phyloP scores from a whole-genome alignment of 2,888 invertebrate species.

The Ophioninae sp. region DNA sequence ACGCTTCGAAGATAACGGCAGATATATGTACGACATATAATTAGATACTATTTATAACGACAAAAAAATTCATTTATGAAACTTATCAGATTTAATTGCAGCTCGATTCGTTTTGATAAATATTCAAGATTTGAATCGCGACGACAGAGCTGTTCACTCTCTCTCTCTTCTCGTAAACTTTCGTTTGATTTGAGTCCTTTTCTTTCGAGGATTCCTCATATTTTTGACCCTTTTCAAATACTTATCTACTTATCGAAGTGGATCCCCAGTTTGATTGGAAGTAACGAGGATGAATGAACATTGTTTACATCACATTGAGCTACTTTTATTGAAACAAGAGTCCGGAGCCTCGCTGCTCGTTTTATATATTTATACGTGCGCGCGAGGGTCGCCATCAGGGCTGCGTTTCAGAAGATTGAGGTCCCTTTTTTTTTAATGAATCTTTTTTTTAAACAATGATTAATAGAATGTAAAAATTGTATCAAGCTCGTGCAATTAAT shows the following conservation, averaged over 20 bases:
- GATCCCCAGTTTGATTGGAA: conserved; percentile 5
- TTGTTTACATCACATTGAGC: conserved; percentile 60
- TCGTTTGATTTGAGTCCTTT: conserved; percentile 25
- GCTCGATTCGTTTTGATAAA: not conserved
- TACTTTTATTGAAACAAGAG: conserved; percentile 55
- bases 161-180: not conserved
- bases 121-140: not conserved
- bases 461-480: no score
- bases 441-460: no score
- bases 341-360: conserved; percentile 29
- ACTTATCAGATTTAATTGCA: not conserved
- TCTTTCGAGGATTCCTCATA: not conserved
- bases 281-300: conserved; percentile 56
- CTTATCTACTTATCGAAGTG: conserved; percentile 1
- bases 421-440: no score
- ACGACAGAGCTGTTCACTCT: not conserved
- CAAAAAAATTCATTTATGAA: conserved; percentile 6
- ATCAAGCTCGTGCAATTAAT: no score
- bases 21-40: conserved; percentile 5
- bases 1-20: no score
- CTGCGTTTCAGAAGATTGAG: no score
- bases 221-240: not conserved
- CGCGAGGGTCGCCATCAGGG: no score
- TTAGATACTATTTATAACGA: conserved; percentile 9
- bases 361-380: conserved; percentile 20